Evolutionary conservation across 2,113 vertebrate species (phyloP).

Genomic region (Sphyrna mokarran): DNA sequence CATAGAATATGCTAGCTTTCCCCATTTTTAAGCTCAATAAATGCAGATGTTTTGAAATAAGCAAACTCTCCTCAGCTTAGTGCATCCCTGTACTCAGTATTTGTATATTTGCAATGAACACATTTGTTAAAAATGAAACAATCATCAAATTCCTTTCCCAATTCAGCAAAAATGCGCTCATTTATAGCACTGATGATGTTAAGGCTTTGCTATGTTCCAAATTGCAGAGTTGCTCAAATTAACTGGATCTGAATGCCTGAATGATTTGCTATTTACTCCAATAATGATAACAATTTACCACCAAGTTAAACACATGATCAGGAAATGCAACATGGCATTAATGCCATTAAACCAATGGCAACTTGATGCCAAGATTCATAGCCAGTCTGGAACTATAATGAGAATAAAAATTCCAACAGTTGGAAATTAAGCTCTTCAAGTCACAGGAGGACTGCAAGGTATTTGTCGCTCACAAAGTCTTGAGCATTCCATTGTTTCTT

Average conservation of each 20-base stretch:
- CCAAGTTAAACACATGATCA: not conserved
- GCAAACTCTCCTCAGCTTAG: not conserved
- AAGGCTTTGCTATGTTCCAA: not conserved
- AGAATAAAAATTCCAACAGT: not conserved
- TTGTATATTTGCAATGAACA: not conserved
- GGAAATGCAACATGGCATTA: not conserved
- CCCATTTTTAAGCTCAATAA: not conserved
- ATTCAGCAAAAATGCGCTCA: not conserved
- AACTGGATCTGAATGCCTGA: not conserved
- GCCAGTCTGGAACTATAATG: not conserved
- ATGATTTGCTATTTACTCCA: not conserved
- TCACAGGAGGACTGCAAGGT: not conserved
- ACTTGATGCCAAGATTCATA: not conserved
- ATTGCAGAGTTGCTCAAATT: not conserved
- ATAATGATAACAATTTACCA: not conserved
- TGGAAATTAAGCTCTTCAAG: not conserved
- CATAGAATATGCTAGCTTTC: not conserved
- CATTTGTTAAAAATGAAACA: not conserved
- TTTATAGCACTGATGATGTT: not conserved
- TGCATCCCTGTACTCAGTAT: not conserved
- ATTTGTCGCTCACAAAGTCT: not conserved
- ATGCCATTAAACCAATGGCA: not conserved
- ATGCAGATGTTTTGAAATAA: not conserved
- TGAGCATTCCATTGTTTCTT: not conserved
- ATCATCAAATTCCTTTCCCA: not conserved